Conservation (phyloP, 2,113 vertebrate species). For the Oreamnos americanus region DNA sequence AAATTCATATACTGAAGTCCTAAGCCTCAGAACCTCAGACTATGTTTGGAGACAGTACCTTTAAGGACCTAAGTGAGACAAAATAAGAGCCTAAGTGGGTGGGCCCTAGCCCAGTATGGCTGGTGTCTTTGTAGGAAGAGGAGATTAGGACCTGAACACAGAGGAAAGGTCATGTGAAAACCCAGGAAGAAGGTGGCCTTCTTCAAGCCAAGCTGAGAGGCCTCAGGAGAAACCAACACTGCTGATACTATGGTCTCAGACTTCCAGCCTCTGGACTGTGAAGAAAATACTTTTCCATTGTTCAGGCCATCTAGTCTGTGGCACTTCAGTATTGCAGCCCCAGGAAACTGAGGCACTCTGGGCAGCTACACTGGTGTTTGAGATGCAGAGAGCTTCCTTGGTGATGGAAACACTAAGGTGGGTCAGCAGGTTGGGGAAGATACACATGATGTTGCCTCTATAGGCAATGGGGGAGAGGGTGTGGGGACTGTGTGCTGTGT, state of each 20-base stretch:
- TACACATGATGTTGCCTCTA: fast-evolving
- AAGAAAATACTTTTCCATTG: neutral
- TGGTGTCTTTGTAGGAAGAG: neutral
- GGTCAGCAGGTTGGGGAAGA: fast-evolving
- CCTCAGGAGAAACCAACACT: neutral
- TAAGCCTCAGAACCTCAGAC: neutral
- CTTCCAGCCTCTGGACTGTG: neutral
- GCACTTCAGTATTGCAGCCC: neutral
- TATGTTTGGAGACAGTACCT: neutral
- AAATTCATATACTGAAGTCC: neutral
- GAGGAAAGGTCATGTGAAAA: neutral
- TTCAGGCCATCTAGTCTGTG: neutral
- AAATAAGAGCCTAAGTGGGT: neutral
- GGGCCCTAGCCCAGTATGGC: neutral
- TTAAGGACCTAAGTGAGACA: neutral
- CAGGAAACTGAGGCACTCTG: neutral
- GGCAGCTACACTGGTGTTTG: neutral
- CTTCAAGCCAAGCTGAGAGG: neutral
- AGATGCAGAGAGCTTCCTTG: neutral
- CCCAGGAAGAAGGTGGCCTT: neutral
- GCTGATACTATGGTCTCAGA: neutral
- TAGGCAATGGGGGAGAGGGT: fast-evolving
- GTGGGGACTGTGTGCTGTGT: fast-evolving
- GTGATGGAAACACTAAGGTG: neutral
- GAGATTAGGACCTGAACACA: neutral